These are phyloP conservation scores for Pelmatolapia mariae DNA, from an alignment of 2,113 vertebrate species.

Conservation along the genomic window DNA sequence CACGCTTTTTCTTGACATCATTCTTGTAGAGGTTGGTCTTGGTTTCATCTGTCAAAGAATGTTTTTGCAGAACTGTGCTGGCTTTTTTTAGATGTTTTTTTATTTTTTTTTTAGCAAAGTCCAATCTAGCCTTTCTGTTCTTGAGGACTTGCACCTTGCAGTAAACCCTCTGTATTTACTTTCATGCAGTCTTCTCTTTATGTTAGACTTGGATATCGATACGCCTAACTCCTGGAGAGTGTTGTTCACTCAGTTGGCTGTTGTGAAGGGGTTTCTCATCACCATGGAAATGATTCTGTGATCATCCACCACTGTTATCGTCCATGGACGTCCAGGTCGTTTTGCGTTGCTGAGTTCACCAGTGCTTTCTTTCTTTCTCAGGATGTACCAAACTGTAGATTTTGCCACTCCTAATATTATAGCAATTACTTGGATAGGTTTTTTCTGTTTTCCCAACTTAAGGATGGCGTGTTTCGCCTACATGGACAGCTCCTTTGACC, in stretches of 20 bases:
- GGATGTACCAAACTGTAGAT: background rate
- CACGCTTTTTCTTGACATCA: background rate
- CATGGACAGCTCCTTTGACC: background rate
- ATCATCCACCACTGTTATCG: background rate
- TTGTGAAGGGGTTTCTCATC: background rate
- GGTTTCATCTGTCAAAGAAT: background rate
- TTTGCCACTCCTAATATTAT: background rate
- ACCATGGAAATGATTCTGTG: background rate
- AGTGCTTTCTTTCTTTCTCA: background rate
- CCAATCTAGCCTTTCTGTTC: background rate
- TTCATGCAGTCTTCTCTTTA: background rate
- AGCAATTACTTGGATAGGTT: background rate
- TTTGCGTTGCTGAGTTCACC: background rate
- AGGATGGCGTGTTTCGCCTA: rapidly evolving
- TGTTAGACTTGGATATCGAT: background rate
- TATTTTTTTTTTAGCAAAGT: background rate
- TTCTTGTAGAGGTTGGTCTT: background rate
- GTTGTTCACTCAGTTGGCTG: background rate
- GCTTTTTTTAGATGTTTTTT: background rate
- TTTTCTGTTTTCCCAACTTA: background rate
- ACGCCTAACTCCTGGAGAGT: background rate
- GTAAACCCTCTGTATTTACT: background rate
- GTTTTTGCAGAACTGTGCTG: background rate
- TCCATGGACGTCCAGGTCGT: background rate
- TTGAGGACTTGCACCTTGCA: background rate